phyloP scores from a whole-genome alignment of 2,888 invertebrate genomes.

The Phengaris arion region DNA sequence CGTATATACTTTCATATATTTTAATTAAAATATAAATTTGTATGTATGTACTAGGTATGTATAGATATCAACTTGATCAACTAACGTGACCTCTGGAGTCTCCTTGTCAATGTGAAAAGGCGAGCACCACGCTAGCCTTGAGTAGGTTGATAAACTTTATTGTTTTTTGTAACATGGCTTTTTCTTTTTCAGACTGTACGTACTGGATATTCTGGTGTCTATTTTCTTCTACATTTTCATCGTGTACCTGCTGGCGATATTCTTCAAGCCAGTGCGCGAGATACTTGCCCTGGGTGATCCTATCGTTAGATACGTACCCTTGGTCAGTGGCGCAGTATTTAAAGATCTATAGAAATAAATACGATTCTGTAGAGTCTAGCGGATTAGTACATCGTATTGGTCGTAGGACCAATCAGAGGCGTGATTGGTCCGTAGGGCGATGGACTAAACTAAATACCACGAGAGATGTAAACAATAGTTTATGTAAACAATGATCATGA shows the following conservation, averaged over 20 bases:
- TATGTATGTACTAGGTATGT: too few species aligned
- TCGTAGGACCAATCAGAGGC: too few species aligned
- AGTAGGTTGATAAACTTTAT: neutral
- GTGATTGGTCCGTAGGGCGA: too few species aligned
- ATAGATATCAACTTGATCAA: neutral
- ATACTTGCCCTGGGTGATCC: slow-evolving; percentile 59
- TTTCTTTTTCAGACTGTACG: slow-evolving; percentile 71
- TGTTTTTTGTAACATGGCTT: neutral
- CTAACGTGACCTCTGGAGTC: neutral
- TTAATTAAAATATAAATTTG: too few species aligned
- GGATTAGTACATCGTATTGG: neutral
- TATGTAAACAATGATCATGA: too few species aligned
- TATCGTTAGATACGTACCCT: slow-evolving; percentile 57
- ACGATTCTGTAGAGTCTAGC: neutral
- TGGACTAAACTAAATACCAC: too few species aligned
- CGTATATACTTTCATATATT: too few species aligned
- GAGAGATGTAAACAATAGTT: too few species aligned
- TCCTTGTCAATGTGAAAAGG: neutral
- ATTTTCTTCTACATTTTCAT: slow-evolving; percentile 72
- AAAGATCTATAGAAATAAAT: slow-evolving; percentile 34
- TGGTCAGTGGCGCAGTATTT: slow-evolving; percentile 67
- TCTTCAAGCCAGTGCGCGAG: slow-evolving; percentile 54
- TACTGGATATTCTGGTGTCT: slow-evolving; percentile 71
- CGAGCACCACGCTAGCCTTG: neutral
- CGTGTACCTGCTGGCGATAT: slow-evolving; percentile 61